Percentiles rank a stretch among this genome's conserved stretches.
Conservation (phyloP, 2,113 vertebrate genomes). For the Pterocles burchelli region DNA sequence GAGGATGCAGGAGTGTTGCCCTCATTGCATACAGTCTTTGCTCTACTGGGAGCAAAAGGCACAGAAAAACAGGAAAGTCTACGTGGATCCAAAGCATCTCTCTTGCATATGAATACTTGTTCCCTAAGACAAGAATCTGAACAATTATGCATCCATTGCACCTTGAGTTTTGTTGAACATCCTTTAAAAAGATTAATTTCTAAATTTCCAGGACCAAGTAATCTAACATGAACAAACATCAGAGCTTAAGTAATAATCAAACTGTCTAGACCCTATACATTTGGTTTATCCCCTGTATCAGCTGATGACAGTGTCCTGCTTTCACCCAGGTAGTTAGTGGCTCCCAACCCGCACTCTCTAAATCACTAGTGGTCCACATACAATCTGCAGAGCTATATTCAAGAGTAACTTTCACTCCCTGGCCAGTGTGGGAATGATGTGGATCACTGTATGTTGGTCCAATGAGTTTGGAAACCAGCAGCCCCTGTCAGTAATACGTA, state of each 20-base stretch:
- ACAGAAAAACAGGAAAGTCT: neutral
- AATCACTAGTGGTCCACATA: neutral
- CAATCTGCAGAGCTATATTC: neutral
- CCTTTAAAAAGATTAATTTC: neutral
- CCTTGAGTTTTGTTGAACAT: neutral
- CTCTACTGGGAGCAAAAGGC: neutral
- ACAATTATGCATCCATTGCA: neutral
- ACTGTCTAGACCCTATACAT: neutral
- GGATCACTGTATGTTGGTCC: accelerated
- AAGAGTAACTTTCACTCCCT: neutral
- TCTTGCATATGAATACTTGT: neutral
- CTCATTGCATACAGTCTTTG: neutral
- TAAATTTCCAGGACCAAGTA: neutral
- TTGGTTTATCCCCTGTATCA: neutral
- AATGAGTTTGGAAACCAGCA: neutral
- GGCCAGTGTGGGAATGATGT: neutral
- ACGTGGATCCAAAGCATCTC: neutral
- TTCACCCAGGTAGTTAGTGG: neutral
- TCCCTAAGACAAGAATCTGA: neutral
- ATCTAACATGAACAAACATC: neutral
- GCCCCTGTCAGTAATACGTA: accelerated
- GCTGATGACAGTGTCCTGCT: neutral
- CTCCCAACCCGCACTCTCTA: neutral
- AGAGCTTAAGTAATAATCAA: neutral
- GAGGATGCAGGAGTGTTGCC: neutral